Base-by-base conservation (phyloP, 2,888 invertebrate species). In the Polietes domitor region DNA sequence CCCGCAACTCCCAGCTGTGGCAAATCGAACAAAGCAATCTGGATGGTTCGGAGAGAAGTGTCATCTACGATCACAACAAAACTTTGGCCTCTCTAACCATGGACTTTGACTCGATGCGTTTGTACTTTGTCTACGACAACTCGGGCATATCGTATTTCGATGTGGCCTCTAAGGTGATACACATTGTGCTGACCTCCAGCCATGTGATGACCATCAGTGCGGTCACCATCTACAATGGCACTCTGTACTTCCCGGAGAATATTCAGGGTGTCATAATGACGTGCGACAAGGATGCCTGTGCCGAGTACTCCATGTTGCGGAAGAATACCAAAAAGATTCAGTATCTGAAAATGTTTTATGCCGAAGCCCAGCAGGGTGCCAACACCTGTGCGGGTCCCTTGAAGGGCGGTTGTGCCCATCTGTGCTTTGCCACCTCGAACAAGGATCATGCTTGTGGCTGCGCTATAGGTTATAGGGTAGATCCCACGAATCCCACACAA, bases 311-410 rank as follows among this genome's bases (percentile, higher is more conserved):
- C 5, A 90, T 93, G 84, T 91, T 96, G 77, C 90, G 95, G 6
- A 94, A 94, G 86, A 93, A 94, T 88, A 95, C 95, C 17, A 94
- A 94, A 86, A 94, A 94, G 87, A 95, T 96, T 68, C 90, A 95
- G 76, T 94, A 95, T 53, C 92, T 96, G 89, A 94, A 94, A 87
- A 94, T 97, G 90, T 96, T 96, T 91, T 96, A 96, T 92, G 94
- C 95, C 19, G 92, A 92, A 15, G 93, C 94, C 47, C 96, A 96
- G 92, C 93, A 91, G 87, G 94, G 94, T 55, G 92, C 91, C 0
- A 95, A 95, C 88, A 93, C 93, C 0, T 94, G 95, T 88, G 93
- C 93, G 53, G 92, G 91, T 0, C 90, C 92, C 68, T 83, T 94
- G 85, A 93, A 93, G 87, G 92, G 93, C 0, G 93, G 94, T 41